A percentile compares a stretch with the other conserved stretches of the same genome.
Conservation (phyloP, 2,888 invertebrate genomes). For the Nebria salina region DNA sequence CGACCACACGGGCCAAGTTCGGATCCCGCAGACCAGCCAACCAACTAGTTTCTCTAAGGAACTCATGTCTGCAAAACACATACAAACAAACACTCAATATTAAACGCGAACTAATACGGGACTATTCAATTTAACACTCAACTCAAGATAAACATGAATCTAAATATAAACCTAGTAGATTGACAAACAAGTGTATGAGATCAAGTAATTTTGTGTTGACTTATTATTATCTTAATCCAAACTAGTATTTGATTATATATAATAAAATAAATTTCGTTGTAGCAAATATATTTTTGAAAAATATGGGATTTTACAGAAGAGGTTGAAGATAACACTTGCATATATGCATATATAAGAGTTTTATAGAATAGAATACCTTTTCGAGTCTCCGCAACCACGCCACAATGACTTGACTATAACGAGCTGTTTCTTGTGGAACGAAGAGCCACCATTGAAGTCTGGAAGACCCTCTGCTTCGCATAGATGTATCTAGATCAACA, state of each 20-base stretch:
- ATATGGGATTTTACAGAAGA: too few species aligned
- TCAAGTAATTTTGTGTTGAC: not conserved
- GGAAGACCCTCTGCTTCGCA: constrained; percentile 81
- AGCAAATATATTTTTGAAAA: too few species aligned
- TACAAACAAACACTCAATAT: constrained; percentile 22
- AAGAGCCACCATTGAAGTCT: constrained; percentile 72
- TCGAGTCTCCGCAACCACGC: constrained; percentile 68
- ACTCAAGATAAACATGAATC: not conserved
- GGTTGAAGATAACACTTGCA: too few species aligned
- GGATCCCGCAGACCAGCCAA: constrained; percentile 84
- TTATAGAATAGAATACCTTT: constrained; percentile 62
- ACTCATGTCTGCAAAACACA: constrained; percentile 75
- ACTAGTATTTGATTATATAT: too few species aligned
- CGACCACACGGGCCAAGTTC: constrained; percentile 84
- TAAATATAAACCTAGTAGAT: not conserved
- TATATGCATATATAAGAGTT: not conserved
- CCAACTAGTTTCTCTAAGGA: constrained; percentile 87
- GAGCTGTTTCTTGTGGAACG: constrained; percentile 74
- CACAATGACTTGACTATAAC: constrained; percentile 81
- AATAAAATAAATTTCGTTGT: too few species aligned
- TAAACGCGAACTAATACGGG: not conserved
- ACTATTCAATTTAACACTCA: not conserved
- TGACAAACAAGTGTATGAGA: not conserved
- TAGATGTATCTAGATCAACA: constrained; percentile 71
- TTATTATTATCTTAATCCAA: not conserved